A percentile compares a stretch with the other conserved stretches of the same genome.
Evolutionary conservation across 2,113 vertebrate genomes (phyloP).

Genomic region (Suncus etruscus): DNA sequence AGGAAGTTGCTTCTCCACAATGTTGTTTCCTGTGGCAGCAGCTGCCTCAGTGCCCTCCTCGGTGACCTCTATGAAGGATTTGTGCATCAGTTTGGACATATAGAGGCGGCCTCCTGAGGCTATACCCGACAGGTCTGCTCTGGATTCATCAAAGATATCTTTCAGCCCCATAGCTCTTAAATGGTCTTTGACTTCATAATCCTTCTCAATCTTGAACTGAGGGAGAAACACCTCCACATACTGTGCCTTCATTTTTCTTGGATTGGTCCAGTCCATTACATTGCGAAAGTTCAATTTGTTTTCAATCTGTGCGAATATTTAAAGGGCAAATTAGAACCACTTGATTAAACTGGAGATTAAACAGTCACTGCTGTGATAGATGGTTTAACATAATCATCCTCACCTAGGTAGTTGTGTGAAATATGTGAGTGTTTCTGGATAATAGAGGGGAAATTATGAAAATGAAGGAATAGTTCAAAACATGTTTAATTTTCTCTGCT

Average conservation of each 20-base stretch:
- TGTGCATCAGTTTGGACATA: conserved; percentile 85
- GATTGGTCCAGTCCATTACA: conserved; percentile 81
- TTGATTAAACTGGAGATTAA: background rate
- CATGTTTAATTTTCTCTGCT: background rate
- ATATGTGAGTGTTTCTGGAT: background rate
- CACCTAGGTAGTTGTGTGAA: background rate
- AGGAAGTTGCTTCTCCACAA: conserved; percentile 67
- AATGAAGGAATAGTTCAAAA: background rate
- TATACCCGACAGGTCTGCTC: conserved; percentile 88
- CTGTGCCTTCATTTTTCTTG: conserved; percentile 62
- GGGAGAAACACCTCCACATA: conserved; percentile 85
- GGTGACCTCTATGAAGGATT: conserved; percentile 83
- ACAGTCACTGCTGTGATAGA: background rate
- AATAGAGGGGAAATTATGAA: background rate
- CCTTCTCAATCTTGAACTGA: conserved; percentile 85
- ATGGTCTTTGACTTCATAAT: conserved; percentile 75
- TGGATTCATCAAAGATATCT: conserved; percentile 84
- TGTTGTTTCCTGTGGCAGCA: conserved; percentile 46
- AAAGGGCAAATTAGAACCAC: conserved; percentile 39
- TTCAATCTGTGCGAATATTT: conserved; percentile 79
- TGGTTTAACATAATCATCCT: background rate
- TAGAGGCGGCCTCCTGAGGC: conserved; percentile 79
- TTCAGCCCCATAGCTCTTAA: conserved; percentile 82
- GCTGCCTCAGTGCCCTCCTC: conserved; percentile 86
- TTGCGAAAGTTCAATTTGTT: conserved; percentile 76